A percentile compares a stretch with the other conserved stretches of the same genome.
Conservation (phyloP, 2,888 invertebrate genomes). For the Gymnocheta viridis region DNA sequence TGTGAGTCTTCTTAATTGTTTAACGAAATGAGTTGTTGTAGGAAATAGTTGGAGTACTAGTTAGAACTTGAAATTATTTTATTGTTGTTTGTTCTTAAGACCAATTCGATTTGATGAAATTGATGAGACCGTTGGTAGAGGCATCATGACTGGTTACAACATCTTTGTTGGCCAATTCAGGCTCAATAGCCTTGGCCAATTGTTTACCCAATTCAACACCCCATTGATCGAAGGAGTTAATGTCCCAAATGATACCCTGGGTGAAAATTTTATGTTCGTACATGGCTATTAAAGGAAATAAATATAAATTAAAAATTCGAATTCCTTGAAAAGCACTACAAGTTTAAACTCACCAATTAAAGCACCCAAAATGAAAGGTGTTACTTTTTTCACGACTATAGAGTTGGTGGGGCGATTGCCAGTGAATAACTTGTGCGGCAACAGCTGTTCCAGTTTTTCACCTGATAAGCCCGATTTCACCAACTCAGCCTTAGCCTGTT, state of each 20-base stretch:
- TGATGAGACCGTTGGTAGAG: constrained; percentile 98
- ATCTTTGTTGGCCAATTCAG: constrained; percentile 89
- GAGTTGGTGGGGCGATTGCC: constrained; percentile 99
- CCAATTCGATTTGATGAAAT: constrained; percentile 91
- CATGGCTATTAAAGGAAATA: constrained; percentile 85
- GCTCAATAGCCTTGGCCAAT: constrained; percentile 98
- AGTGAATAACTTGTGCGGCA: constrained; percentile 97
- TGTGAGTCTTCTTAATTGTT: constrained; percentile 2
- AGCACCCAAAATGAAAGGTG: constrained; percentile 96
- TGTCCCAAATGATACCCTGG: constrained; percentile 99
- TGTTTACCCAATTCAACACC: constrained; percentile 99
- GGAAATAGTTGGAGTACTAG: constrained; percentile 11
- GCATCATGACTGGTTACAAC: constrained; percentile 91
- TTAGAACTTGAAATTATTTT: neutral
- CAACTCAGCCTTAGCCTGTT: constrained; percentile 89
- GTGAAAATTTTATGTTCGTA: constrained; percentile 99
- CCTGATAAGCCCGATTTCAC: constrained; percentile 89
- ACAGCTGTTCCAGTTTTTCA: constrained; percentile 88
- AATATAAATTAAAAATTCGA: neutral
- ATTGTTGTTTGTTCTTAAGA: constrained; percentile 70
- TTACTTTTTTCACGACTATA: constrained; percentile 94
- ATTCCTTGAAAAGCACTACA: neutral
- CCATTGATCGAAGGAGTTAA: constrained; percentile 99
- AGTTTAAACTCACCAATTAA: constrained; percentile 88
- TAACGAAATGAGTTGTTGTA: neutral